phyloP scores from a whole-genome alignment of 2,113 vertebrate species.

The Otolemur garnettii region DNA sequence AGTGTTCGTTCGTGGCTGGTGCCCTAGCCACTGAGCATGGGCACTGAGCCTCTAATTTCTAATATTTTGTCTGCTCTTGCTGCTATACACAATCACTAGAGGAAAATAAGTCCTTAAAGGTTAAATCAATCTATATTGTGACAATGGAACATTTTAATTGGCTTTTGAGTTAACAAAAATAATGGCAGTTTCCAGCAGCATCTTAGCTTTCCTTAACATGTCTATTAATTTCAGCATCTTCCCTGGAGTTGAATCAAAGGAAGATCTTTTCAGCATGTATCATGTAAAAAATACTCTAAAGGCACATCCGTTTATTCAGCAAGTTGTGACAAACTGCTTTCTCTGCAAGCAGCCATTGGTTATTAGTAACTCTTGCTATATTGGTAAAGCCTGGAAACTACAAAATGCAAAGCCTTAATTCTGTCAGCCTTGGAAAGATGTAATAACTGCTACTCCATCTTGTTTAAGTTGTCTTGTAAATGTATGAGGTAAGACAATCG shows the following conservation, averaged over 20 bases:
- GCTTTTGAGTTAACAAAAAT: conserved; percentile 28
- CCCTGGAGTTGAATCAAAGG: background rate
- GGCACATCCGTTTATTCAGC: background rate
- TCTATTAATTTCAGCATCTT: background rate
- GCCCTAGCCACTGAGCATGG: no score
- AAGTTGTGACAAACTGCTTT: background rate
- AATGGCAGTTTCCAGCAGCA: background rate
- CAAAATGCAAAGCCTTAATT: background rate
- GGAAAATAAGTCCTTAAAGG: background rate
- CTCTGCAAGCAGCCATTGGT: background rate
- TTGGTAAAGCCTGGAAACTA: background rate
- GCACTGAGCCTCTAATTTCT: background rate
- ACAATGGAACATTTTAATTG: background rate
- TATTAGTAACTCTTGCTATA: background rate
- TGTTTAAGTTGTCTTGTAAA: background rate
- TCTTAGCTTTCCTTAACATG: background rate
- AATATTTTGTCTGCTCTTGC: background rate
- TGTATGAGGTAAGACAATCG: background rate
- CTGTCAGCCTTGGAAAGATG: background rate
- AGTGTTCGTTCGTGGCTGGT: no score
- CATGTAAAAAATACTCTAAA: background rate
- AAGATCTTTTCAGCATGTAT: background rate
- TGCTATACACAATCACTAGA: background rate
- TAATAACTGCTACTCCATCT: background rate
- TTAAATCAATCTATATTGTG: background rate